Base-by-base conservation (phyloP, 2,888 invertebrate species). In the Cataglyphis livida region DNA sequence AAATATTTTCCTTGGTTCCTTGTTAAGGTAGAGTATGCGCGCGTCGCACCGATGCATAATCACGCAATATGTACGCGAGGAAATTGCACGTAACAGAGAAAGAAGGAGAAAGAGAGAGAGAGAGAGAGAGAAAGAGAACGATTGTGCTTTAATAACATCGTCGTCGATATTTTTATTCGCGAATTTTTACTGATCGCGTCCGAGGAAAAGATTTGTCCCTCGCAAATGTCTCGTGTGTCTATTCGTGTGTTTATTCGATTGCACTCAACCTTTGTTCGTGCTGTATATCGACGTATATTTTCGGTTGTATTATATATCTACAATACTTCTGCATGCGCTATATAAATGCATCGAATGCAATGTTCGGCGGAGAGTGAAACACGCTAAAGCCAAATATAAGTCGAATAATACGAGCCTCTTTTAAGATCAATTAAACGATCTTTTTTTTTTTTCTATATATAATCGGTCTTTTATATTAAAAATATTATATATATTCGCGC, bases 141-240 rank as follows among this genome's bases (percentile, higher is more conserved):
- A 84, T 71, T 89, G n/a, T 51, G 81, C 87, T 89, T 89, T 89
- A 89, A 88, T 88, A 89, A 88, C 82, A 82, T 83, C 81, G 84
- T 86, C 83, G 83, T 84, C 68, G 83, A 76, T 86, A 88, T 89
- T 76, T 84, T 85, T 89, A 70, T 81, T 88, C 84, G 86, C 9
- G 73, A 68, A 44, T 44, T 64, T 54, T 71, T 62, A 51, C 54
- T 54, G 28, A 48, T 82, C 82, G 84, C 66, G 59, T 59, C n/a
- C 28, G 57, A 66, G 41, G 61, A 51, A 38, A 75, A 78, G 18
- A 44, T 57, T 68, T 48, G 54, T 51, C 75, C 25, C 62, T 76
- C 41, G 66, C 32, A 66, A 57, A 66, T 74, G 82, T 84, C 75
- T 75, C 66, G 59, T 75, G 57, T 74, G 82, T 84, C 71, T 75